These are phyloP conservation scores for Drosophila mayaguana DNA, from an alignment of 2,888 invertebrate genomes.

Conservation along the genomic window DNA sequence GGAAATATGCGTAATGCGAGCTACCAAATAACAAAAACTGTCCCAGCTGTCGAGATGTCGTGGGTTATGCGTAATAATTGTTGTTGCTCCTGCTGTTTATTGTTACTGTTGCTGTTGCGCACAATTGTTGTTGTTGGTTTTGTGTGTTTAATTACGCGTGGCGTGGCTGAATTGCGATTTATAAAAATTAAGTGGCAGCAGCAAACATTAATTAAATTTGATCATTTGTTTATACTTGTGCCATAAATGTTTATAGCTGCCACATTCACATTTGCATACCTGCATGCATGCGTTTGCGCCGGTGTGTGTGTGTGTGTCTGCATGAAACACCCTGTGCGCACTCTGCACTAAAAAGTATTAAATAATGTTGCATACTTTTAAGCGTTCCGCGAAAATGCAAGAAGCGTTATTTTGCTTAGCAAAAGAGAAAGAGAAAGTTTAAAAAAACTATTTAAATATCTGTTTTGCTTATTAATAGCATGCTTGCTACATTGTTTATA, in stretches of 20 bases:
- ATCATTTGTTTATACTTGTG: conserved; percentile 62
- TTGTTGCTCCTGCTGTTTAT: conserved; percentile 35
- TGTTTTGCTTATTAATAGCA: too few relatives aligned
- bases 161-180: conserved; percentile 50
- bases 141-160: conserved; percentile 64
- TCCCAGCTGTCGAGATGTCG: conserved; percentile 77
- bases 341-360: not conserved
- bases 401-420: not conserved
- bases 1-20: conserved; percentile 48
- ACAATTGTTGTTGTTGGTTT: conserved; percentile 26
- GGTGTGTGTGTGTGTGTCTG: conserved; percentile 6
- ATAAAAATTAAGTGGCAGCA: conserved; percentile 70
- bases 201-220: conserved; percentile 66
- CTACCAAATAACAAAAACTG: conserved; percentile 56
- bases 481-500: too few relatives aligned
- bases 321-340: conserved; percentile 29
- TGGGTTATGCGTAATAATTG: conserved; percentile 71
- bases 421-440: too few relatives aligned
- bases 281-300: not conserved
- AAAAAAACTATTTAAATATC: too few relatives aligned
- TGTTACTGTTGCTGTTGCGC: conserved; percentile 18
- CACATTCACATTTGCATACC: conserved; percentile 7
- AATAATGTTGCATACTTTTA: conserved; percentile 54
- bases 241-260: conserved; percentile 35
- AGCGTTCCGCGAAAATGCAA: conserved; percentile 11